Evolutionary conservation across 2,888 invertebrate genomes (phyloP).

Genomic region (Aelia acuminata): DNA sequence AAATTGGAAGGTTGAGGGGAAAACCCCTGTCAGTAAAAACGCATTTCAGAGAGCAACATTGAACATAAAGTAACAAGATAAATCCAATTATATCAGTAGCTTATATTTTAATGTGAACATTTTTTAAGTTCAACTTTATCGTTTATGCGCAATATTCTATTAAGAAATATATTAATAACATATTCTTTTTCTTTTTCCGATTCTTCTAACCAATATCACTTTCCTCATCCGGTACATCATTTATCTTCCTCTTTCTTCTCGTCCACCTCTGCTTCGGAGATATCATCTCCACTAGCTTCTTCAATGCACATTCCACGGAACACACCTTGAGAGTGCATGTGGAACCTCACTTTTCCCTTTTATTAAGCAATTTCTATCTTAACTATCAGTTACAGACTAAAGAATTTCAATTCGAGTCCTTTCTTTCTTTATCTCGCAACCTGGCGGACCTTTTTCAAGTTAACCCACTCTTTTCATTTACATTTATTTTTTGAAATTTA

Average conservation of each 20-base stretch:
- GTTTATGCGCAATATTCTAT: not conserved
- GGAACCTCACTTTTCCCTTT: slow-evolving; percentile 32
- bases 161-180: slow-evolving; percentile 41
- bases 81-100: no score
- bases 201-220: slow-evolving; percentile 39
- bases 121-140: no score
- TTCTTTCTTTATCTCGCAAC: slow-evolving; percentile 39
- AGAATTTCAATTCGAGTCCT: slow-evolving; percentile 46
- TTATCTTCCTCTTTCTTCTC: not conserved
- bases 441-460: no score
- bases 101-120: no score
- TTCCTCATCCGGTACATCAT: slow-evolving; percentile 9
- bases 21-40: no score
- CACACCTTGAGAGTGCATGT: slow-evolving; percentile 50
- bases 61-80: no score
- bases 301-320: slow-evolving; percentile 47
- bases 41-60: no score
- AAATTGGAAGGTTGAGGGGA: no score
- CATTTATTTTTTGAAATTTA: no score
- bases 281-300: slow-evolving; percentile 17
- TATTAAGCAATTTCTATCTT: slow-evolving; percentile 38
- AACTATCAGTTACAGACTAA: slow-evolving; percentile 12
- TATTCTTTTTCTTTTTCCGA: slow-evolving; percentile 8
- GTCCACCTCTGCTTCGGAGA: not conserved
- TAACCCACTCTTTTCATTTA: no score